Conservation (phyloP, 2,797 vertebrate species). For the Bovichtus diacanthus region DNA sequence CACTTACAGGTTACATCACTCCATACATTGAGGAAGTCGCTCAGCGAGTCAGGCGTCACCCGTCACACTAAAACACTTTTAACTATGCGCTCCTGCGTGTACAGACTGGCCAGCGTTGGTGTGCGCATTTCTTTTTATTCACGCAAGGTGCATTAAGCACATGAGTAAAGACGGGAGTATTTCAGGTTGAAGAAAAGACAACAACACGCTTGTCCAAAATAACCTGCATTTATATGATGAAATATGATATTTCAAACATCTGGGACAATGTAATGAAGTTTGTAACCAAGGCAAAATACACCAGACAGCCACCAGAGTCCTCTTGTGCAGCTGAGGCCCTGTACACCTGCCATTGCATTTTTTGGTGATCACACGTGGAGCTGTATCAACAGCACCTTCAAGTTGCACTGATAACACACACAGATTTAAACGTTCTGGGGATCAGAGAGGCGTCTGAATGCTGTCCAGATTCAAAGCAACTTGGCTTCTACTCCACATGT, state of each 20-base stretch:
- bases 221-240: background rate
- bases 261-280: too few relatives aligned
- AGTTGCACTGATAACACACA: background rate
- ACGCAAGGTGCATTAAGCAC: background rate
- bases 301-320: background rate
- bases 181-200: background rate
- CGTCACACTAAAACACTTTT: constrained; percentile 11
- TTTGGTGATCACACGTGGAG: background rate
- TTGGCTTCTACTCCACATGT: background rate
- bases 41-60: constrained; percentile 1
- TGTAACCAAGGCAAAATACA: background rate
- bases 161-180: background rate
- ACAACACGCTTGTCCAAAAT: background rate
- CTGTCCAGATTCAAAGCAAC: background rate
- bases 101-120: background rate
- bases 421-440: background rate
- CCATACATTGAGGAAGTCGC: constrained; percentile 11
- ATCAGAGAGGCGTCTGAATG: background rate
- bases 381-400: background rate
- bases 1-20: constrained; percentile 61
- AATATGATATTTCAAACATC: too few relatives aligned
- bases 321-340: background rate
- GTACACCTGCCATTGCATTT: background rate
- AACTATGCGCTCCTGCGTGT: background rate
- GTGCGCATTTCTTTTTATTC: background rate